Percentiles rank a stretch among this genome's conserved stretches.
Evolutionary conservation across 1,140 invertebrate genomes (phyloP).

Genomic region (Cyclargus thomasi): DNA sequence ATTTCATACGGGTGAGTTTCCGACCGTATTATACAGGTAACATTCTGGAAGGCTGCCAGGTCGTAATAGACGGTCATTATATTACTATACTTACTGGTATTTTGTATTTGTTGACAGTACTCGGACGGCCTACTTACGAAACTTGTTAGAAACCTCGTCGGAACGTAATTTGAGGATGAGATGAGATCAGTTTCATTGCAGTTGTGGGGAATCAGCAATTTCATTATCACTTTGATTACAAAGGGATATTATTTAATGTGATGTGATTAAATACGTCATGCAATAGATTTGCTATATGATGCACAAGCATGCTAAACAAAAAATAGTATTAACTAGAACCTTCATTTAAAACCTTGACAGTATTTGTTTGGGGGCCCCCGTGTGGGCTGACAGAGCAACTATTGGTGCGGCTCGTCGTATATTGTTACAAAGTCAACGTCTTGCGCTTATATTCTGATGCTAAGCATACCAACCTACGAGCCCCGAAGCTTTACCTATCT

Average conservation of each 20-base stretch:
- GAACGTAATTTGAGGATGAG: not conserved
- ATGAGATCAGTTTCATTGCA: not conserved
- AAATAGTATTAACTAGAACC: too few species aligned
- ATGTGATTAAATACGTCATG: not conserved
- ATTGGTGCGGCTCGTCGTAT: too few species aligned
- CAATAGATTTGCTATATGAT: too few species aligned
- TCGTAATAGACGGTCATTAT: conserved; percentile 7
- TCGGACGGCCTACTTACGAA: not conserved
- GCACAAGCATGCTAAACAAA: too few species aligned
- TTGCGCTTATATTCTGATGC: too few species aligned
- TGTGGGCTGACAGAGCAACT: too few species aligned
- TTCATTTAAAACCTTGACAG: too few species aligned
- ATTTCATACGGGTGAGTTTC: conserved; percentile 5
- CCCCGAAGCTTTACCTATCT: too few species aligned
- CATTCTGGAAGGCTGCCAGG: conserved; percentile 4
- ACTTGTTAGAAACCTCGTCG: not conserved
- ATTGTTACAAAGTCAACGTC: too few species aligned
- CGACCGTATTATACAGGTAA: conserved; percentile 13
- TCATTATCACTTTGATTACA: not conserved
- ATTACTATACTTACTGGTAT: conserved; percentile 9
- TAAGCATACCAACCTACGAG: too few species aligned
- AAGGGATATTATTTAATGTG: not conserved
- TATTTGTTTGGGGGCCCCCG: too few species aligned
- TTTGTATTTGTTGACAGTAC: conserved; percentile 4
- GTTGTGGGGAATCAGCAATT: not conserved